Evolutionary conservation across 2,888 invertebrate species (phyloP).

Genomic region (Philonicus albiceps): DNA sequence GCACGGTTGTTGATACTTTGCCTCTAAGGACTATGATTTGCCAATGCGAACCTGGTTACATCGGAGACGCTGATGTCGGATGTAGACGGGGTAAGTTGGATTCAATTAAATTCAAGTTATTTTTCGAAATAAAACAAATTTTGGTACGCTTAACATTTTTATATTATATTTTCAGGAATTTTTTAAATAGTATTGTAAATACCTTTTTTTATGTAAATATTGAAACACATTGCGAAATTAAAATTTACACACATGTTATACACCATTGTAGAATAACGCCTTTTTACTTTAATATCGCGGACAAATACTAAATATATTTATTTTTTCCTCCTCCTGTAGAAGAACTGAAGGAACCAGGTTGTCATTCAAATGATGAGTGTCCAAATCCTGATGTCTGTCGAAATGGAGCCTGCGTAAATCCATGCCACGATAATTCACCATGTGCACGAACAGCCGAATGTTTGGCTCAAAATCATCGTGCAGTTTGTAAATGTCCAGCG

Average conservation of each 20-base stretch:
- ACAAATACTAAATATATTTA: neutral
- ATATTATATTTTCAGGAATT: conserved; percentile 22
- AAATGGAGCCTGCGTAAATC: conserved; percentile 78
- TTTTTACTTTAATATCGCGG: neutral
- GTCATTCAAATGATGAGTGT: conserved; percentile 77
- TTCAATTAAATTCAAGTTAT: neutral
- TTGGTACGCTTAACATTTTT: neutral
- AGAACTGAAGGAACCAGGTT: conserved; percentile 67
- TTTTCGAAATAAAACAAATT: neutral
- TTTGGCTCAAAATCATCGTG: conserved; percentile 76
- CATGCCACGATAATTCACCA: conserved; percentile 72
- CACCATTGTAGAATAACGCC: neutral
- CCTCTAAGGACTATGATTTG: conserved; percentile 89
- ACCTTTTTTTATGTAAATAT: conserved; percentile 27
- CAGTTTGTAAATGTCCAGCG: conserved; percentile 77
- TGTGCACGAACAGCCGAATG: conserved; percentile 84
- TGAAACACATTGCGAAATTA: neutral
- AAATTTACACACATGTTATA: conserved; percentile 45
- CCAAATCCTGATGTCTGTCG: conserved; percentile 74
- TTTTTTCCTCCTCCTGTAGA: conserved; percentile 51
- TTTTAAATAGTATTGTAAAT: conserved; percentile 30
- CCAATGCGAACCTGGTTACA: conserved; percentile 81
- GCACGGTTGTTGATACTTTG: conserved; percentile 84
- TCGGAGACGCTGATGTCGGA: conserved; percentile 86
- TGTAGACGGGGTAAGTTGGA: conserved; percentile 78